phyloP scores from a whole-genome alignment of 2,888 invertebrate genomes.

The Cylindroiulus punctatus region DNA sequence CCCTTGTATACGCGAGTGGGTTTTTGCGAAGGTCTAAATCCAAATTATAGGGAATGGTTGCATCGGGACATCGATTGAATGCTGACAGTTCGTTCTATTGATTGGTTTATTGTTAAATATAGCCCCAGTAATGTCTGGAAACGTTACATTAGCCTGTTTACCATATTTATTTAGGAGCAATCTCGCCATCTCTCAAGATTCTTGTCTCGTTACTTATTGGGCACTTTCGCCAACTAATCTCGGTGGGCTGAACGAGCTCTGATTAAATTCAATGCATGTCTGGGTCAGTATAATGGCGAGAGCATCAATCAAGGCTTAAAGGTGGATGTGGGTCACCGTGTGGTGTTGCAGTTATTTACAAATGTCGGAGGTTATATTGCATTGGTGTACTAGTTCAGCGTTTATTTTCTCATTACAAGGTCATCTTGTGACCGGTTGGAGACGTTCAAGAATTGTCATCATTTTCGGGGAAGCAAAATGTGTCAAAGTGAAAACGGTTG shows the following conservation, averaged over 20 bases:
- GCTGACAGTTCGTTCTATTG: conserved; percentile 7
- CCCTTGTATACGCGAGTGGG: too few species aligned
- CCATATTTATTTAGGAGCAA: background rate
- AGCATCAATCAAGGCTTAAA: background rate
- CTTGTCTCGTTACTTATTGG: conserved; percentile 22
- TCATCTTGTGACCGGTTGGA: too few species aligned
- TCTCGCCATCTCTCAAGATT: background rate
- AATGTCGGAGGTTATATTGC: background rate
- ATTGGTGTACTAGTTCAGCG: background rate
- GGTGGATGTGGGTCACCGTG: conserved; percentile 5
- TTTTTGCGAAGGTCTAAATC: background rate
- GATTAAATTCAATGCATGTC: conserved; percentile 26
- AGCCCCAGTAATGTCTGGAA: conserved; percentile 9
- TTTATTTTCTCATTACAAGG: background rate
- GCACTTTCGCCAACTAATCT: conserved; percentile 14
- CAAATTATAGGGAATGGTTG: background rate
- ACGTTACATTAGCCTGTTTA: conserved; percentile 2
- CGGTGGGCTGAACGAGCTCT: background rate
- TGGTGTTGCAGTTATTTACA: background rate
- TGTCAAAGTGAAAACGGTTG: too few species aligned
- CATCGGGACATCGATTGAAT: conserved; percentile 13
- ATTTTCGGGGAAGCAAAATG: too few species aligned
- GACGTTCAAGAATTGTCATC: too few species aligned
- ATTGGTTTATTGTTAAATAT: conserved; percentile 37
- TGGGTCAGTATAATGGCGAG: conserved; percentile 19